Evolutionary conservation across 1,140 invertebrate genomes (phyloP).

Genomic region (Eciton burchellii): DNA sequence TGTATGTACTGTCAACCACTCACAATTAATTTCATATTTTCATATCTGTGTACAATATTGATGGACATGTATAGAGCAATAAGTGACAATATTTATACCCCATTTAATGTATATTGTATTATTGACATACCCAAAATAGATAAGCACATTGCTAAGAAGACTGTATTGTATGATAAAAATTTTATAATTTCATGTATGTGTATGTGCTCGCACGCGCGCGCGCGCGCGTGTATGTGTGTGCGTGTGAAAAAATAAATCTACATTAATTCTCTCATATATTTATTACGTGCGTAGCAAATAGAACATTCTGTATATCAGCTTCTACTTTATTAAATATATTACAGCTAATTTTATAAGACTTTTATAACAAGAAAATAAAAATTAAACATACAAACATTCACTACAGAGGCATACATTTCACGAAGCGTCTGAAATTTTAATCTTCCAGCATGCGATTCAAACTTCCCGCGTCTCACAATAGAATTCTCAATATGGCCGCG

Average conservation of each 20-base stretch:
- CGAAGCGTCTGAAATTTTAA: too few relatives aligned
- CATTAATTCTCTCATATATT: background rate
- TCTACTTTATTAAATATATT: too few relatives aligned
- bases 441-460: too few relatives aligned
- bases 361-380: too few relatives aligned
- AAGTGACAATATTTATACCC: constrained; percentile 67
- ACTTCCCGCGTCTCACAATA: too few relatives aligned
- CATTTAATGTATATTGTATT: constrained; percentile 9
- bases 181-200: constrained; percentile 74
- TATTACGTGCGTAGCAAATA: background rate
- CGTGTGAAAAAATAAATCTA: background rate
- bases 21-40: constrained; percentile 71
- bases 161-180: constrained; percentile 78
- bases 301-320: background rate
- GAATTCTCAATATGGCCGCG: too few relatives aligned
- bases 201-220: too few relatives aligned
- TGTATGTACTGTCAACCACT: constrained; percentile 64
- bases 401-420: too few relatives aligned
- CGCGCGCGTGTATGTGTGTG: too few relatives aligned
- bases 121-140: constrained; percentile 34
- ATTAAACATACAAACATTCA: too few relatives aligned
- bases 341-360: too few relatives aligned
- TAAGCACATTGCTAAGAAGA: constrained; percentile 69
- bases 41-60: constrained; percentile 62
- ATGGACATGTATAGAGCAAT: constrained; percentile 66